These are phyloP conservation scores for Myotis davidii DNA, from an alignment of 2,113 vertebrate species.

Conservation along the genomic window DNA sequence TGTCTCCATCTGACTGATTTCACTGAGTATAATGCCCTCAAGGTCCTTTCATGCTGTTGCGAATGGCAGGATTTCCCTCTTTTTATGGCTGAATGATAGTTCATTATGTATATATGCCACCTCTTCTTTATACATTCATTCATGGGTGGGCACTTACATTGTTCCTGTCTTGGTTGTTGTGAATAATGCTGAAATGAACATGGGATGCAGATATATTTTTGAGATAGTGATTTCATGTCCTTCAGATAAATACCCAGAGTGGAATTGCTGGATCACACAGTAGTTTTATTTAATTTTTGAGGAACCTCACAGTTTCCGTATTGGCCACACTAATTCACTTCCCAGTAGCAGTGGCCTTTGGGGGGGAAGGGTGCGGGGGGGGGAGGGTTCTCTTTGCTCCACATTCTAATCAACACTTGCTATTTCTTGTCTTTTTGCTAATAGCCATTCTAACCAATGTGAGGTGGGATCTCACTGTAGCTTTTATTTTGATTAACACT, in stretches of 20 bases:
- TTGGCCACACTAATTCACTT: not conserved
- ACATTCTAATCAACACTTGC: not conserved
- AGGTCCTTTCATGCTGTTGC: not conserved
- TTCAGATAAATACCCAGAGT: not conserved
- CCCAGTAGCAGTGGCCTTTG: not conserved
- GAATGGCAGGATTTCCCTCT: not conserved
- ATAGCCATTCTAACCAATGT: not conserved
- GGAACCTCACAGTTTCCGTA: not conserved
- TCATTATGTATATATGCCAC: not conserved
- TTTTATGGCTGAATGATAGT: not conserved
- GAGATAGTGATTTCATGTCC: not conserved
- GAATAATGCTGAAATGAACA: not conserved
- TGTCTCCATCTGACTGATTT: not conserved
- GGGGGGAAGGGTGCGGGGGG: rapidly evolving
- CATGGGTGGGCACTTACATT: not conserved
- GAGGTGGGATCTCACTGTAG: too few relatives aligned
- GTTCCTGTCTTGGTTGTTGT: not conserved
- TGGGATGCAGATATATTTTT: not conserved
- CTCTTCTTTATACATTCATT: too few relatives aligned
- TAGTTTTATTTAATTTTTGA: not conserved
- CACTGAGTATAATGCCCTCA: not conserved
- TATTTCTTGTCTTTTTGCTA: not conserved
- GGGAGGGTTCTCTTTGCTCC: not conserved
- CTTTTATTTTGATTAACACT: not conserved
- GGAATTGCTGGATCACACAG: not conserved